These are phyloP conservation scores for Seira ritae DNA, from an alignment of 2,888 invertebrate genomes.

Conservation along the genomic window DNA sequence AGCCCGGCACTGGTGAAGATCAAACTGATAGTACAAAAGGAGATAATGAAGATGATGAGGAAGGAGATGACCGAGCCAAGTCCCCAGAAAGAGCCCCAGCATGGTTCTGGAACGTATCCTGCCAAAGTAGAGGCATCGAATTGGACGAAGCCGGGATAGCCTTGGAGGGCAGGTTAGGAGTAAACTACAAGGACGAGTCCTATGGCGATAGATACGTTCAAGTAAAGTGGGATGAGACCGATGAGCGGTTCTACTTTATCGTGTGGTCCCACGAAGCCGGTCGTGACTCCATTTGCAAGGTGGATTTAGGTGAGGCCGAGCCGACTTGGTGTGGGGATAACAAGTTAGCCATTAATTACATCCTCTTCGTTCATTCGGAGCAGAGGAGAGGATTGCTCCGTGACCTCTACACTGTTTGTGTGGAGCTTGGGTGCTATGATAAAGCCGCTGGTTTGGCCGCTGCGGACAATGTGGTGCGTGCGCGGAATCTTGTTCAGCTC, in stretches of 20 bases:
- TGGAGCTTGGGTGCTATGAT: slow-evolving; percentile 72
- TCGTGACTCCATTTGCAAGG: slow-evolving; percentile 68
- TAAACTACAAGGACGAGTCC: slow-evolving; percentile 67
- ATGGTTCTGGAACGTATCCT: slow-evolving; percentile 72
- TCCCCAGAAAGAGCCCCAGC: slow-evolving; percentile 55
- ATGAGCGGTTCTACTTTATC: slow-evolving; percentile 71
- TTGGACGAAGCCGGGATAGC: slow-evolving; percentile 72
- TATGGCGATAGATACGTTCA: slow-evolving; percentile 70
- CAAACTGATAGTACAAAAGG: slow-evolving; percentile 37
- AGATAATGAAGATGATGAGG: slow-evolving; percentile 22
- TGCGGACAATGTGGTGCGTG: slow-evolving; percentile 69
- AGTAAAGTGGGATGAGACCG: slow-evolving; percentile 71
- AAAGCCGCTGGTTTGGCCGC: slow-evolving; percentile 69
- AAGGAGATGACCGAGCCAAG: background rate
- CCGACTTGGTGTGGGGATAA: slow-evolving; percentile 69
- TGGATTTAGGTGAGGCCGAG: slow-evolving; percentile 70
- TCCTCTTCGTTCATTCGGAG: slow-evolving; percentile 67
- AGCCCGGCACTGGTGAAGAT: slow-evolving; percentile 31
- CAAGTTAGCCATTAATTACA: slow-evolving; percentile 65
- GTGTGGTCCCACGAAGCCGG: slow-evolving; percentile 71
- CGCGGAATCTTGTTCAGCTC: slow-evolving; percentile 66
- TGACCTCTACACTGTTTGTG: slow-evolving; percentile 70
- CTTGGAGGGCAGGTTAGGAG: slow-evolving; percentile 68
- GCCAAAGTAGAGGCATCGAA: slow-evolving; percentile 69
- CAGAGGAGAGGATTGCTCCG: slow-evolving; percentile 67